These are phyloP conservation scores for Acanthochromis polyacanthus DNA, from an alignment of 2,113 vertebrate genomes.

Conservation along the genomic window DNA sequence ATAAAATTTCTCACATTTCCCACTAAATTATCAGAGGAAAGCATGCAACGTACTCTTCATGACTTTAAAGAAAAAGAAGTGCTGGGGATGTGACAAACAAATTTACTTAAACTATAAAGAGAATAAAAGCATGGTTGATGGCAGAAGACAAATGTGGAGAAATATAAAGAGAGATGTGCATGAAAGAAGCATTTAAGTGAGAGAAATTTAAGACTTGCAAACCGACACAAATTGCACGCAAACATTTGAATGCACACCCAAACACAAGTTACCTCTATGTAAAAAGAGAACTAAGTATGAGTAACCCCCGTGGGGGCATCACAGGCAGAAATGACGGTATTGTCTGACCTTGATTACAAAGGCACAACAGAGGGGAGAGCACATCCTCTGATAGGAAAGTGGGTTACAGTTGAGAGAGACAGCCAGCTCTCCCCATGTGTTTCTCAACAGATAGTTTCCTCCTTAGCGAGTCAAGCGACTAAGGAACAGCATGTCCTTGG, in stretches of 20 bases:
- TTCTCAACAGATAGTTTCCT: constrained; percentile 72
- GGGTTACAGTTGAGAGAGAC: constrained; percentile 77
- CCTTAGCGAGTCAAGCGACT: constrained; percentile 47
- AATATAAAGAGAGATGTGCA: background rate
- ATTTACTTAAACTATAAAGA: constrained; percentile 25
- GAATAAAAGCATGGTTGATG: constrained; percentile 43
- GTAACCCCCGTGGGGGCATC: constrained; percentile 36
- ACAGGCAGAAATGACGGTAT: constrained; percentile 52
- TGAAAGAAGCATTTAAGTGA: background rate
- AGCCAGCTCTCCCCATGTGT: constrained; percentile 42
- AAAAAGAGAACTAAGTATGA: constrained; percentile 38
- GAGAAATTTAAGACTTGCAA: background rate
- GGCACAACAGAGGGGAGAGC: constrained; percentile 56
- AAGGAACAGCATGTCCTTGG: constrained; percentile 71
- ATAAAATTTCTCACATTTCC: constrained; percentile 36
- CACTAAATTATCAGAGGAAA: background rate
- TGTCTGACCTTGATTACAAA: constrained; percentile 75
- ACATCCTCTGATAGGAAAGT: constrained; percentile 71
- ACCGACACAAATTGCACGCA: background rate
- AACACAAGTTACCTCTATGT: constrained; percentile 1
- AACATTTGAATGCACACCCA: background rate
- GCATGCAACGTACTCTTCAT: background rate
- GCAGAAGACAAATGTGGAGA: constrained; percentile 14
- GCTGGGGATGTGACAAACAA: background rate
- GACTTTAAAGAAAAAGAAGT: background rate